Conservation (phyloP, 1,140 invertebrate genomes). For the Heterodera carotae region DNA sequence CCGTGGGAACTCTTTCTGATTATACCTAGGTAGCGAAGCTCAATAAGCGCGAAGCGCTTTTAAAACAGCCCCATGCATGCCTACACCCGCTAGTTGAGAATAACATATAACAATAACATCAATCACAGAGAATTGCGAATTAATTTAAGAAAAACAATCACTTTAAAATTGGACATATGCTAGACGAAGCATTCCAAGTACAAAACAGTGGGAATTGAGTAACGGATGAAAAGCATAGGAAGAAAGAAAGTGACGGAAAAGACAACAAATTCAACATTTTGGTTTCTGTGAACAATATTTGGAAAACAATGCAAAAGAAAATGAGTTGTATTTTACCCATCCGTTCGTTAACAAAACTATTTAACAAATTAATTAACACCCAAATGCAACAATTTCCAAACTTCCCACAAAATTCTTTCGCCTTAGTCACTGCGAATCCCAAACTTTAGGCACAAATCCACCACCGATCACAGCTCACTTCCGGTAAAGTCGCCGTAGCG, state of each 20-base stretch:
- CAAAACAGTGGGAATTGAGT: too few relatives aligned
- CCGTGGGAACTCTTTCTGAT: too few relatives aligned
- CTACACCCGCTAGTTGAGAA: too few relatives aligned
- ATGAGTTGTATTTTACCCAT: not conserved
- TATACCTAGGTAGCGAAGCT: too few relatives aligned
- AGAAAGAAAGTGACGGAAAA: not conserved
- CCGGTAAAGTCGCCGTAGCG: slow-evolving; percentile 62
- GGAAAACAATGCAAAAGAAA: not conserved
- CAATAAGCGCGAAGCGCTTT: too few relatives aligned
- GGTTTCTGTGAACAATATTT: not conserved
- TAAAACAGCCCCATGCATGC: too few relatives aligned
- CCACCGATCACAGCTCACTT: slow-evolving; percentile 46
- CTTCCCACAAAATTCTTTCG: not conserved
- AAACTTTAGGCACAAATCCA: not conserved
- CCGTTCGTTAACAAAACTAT: slow-evolving; percentile 14
- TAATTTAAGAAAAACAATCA: too few relatives aligned
- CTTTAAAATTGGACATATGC: too few relatives aligned
- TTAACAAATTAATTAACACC: too few relatives aligned
- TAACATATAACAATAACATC: slow-evolving; percentile 28
- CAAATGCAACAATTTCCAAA: slow-evolving; percentile 12
- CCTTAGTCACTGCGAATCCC: not conserved
- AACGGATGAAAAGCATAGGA: too few relatives aligned
- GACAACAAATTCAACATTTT: slow-evolving; percentile 6
- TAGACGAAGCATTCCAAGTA: too few relatives aligned
- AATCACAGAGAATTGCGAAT: slow-evolving; percentile 13